Evolutionary conservation across 2,113 vertebrate genomes (phyloP), one percentile per base, ranked within the genome.

Genomic region (Onychostoma macrolepis): DNA sequence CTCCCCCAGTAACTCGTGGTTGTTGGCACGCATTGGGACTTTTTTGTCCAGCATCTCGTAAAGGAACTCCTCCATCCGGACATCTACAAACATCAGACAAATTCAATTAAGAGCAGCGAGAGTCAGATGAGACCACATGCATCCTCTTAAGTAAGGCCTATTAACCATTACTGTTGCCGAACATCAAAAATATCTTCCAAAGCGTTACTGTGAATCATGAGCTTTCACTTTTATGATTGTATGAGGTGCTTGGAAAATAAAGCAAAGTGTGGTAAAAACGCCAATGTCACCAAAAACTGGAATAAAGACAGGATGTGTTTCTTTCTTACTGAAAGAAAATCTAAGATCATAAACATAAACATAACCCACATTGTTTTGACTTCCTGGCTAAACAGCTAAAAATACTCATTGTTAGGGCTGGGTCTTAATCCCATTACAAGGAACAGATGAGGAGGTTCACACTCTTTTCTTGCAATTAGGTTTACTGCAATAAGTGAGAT

Each of bases 41-140:
- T 99, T 99, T 91, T 97, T 97, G 90, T 99, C 98, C 93, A 99
- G 93, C 87, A 99, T 99, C 93, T 99, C 98, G 86, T 99, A 99
- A 71, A 99, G 95, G 95, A 99, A 99, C 92, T 99, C 98, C 93
- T 99, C 98, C 94, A 99, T 97, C 87, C 98, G 96, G 90, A 97
- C 96, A 95, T 99, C 98, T 99, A 91, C 43, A 85, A 85, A 90
- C 81, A 12, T 26, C 75, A 87, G 38, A 83, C 67, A 75, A 88
- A 90, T 69, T 89, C 90, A 94, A 94, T 89, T 91, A 63, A 91
- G 93, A 45, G 24, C 12, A 69, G 56, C 41, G 26, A 36, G 19
- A 61, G 77, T 86, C 89, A 89, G 72, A 87, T 83, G 86, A 65
- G 75, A 83, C n/a, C 63, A 79, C 65, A 48, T 83, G 85, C 61